phyloP scores from a whole-genome alignment of 2,797 vertebrate species.

The Sphenopsis melanotis region DNA sequence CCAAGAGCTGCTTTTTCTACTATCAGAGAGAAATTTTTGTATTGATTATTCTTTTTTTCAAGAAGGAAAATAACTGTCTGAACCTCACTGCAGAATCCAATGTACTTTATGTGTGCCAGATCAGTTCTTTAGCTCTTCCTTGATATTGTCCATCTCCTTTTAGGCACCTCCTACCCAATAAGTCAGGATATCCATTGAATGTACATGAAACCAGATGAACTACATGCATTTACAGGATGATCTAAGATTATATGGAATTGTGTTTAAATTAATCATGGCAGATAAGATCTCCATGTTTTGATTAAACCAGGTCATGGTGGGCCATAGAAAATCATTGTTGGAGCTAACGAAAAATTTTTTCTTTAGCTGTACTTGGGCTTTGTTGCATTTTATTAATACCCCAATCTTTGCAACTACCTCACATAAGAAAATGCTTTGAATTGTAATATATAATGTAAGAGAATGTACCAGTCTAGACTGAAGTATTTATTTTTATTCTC shows the following conservation, averaged over 20 bases:
- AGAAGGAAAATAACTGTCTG: background rate
- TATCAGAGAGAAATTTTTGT: background rate
- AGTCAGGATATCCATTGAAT: background rate
- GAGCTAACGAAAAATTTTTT: background rate
- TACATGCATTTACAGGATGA: background rate
- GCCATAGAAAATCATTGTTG: background rate
- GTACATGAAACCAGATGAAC: background rate
- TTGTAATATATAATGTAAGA: background rate
- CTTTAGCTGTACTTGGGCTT: background rate
- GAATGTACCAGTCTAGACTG: background rate
- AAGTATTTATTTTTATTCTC: constrained; percentile 65
- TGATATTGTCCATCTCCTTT: background rate
- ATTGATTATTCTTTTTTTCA: background rate
- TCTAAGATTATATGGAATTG: background rate
- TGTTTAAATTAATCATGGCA: background rate
- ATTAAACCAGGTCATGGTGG: background rate
- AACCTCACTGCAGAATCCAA: background rate
- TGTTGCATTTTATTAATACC: background rate
- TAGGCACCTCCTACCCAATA: background rate
- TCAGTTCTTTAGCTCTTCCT: background rate
- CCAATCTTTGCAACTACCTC: background rate
- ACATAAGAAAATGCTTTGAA: background rate
- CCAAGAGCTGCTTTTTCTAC: background rate
- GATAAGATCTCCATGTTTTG: background rate
- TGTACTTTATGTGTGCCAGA: background rate